Evolutionary conservation across 2,113 vertebrate species (phyloP), one percentile per base, ranked within the genome.

Genomic region (Dicentrarchus labrax): DNA sequence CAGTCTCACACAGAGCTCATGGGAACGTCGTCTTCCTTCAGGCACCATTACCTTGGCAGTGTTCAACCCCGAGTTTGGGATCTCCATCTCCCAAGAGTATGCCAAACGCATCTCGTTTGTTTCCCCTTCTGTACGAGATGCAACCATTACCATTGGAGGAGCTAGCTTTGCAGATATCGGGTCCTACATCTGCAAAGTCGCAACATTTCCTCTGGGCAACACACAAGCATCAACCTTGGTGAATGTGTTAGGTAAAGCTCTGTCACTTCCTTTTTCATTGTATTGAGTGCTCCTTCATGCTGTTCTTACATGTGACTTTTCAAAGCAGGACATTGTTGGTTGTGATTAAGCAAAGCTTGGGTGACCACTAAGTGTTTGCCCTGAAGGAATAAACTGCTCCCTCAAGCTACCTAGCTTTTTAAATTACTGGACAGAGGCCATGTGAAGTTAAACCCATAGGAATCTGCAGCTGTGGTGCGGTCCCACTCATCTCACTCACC

Each of bases 131-230:
- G 93, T 94, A 50, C 95, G 94, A 56, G 97, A 99, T 91, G 97
- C 97, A 85, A 97, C 97, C 62, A 97, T 99, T 75, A 90, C 96
- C 86, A 92, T 99, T 53, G 94, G 95, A 86, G 96, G 96, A 69
- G 96, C 98, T 61, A 95, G 94, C 80, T 98, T 99, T 85, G 95
- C 96, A 21, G 98, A 99, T 94, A 92, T 96, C 10, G 98, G 98
- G 80, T 94, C 95, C 71, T 99, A 99, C 88, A 95, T 96, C 92
- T 99, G 98, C 94, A 98, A 98, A 94, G 97, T 97, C 88, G 96
- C 95, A 74, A 99, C 97, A 11, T 99, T 99, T 90, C 98, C 98
- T 12, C 94, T 98, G 92, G 98, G 98, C 93, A 98, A 98, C 91
- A 95, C 95, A 0, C 96, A 98, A 78, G 96, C 97, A 0, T 96